Conservation (phyloP, 2,888 invertebrate species). For the Mesochorus sp. region DNA sequence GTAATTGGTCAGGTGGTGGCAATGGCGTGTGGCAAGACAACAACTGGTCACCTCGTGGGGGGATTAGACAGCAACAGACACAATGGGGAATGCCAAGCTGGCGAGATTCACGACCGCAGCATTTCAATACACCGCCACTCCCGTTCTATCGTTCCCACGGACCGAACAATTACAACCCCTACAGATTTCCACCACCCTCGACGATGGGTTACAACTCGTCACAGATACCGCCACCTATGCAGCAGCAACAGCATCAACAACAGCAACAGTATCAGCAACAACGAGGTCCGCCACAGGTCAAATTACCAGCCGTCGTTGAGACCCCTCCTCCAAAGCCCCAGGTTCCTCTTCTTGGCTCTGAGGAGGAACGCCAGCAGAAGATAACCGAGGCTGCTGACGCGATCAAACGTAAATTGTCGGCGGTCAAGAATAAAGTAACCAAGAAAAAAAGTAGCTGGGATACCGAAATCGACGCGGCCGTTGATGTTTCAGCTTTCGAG, state of each 20-base stretch:
- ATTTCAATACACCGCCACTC: slow-evolving; percentile 26
- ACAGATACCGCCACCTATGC: not conserved
- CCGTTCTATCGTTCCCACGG: slow-evolving; percentile 37
- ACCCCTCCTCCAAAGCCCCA: not conserved
- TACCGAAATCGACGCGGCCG: slow-evolving; percentile 35
- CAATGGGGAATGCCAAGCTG: slow-evolving; percentile 18
- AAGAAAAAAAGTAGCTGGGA: slow-evolving; percentile 73
- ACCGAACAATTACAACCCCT: slow-evolving; percentile 27
- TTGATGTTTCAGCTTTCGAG: not conserved
- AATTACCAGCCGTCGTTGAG: not conserved
- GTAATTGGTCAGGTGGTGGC: slow-evolving; percentile 1
- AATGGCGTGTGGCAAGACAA: slow-evolving; percentile 14
- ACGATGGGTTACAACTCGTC: slow-evolving; percentile 33
- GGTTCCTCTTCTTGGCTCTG: slow-evolving; percentile 73
- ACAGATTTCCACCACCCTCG: slow-evolving; percentile 44
- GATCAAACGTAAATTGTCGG: slow-evolving; percentile 75
- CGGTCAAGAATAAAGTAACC: slow-evolving; percentile 64
- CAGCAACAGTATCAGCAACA: not conserved
- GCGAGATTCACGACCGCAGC: slow-evolving; percentile 29
- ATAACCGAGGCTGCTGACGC: slow-evolving; percentile 77
- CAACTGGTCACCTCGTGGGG: slow-evolving; percentile 18
- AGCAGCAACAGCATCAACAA: not conserved
- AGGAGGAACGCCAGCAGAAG: slow-evolving; percentile 77
- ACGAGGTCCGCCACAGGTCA: not conserved
- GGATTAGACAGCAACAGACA: not conserved